Evolutionary conservation across 2,113 vertebrate genomes (phyloP).

Genomic region (Felis catus): DNA sequence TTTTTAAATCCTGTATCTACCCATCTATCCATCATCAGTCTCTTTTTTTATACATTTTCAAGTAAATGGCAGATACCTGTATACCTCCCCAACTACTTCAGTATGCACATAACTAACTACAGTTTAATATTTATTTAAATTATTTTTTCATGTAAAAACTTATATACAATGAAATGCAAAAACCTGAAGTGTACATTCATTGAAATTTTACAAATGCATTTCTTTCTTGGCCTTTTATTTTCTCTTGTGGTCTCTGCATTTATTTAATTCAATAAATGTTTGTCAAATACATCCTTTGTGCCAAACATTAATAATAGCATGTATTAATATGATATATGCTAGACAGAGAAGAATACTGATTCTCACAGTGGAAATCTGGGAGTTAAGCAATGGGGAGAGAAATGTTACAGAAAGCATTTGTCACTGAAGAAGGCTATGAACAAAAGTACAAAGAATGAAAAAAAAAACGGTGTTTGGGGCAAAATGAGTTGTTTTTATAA

Average conservation of each 20-base stretch:
- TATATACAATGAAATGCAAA: constrained; percentile 6
- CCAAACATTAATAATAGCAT: not conserved
- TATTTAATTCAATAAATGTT: constrained; percentile 25
- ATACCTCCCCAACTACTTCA: not conserved
- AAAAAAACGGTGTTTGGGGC: not conserved
- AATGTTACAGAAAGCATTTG: not conserved
- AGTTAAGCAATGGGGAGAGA: not conserved
- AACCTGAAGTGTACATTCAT: not conserved
- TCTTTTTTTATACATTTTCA: not conserved
- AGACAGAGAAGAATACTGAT: not conserved
- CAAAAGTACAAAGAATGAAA: not conserved
- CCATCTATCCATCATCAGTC: not conserved
- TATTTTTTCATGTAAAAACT: not conserved
- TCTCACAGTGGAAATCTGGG: not conserved
- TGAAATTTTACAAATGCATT: constrained; percentile 2
- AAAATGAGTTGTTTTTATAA: not conserved
- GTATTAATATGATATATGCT: not conserved
- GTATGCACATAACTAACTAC: not conserved
- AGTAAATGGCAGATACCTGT: not conserved
- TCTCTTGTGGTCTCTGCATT: not conserved
- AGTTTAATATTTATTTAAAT: not conserved
- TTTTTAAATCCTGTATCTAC: not conserved
- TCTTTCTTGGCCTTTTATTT: constrained; percentile 4
- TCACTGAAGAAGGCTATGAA: not conserved
- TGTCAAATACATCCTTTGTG: constrained; percentile 3